Evolutionary conservation across 2,797 vertebrate genomes (phyloP), one percentile per base, ranked within the genome.

Genomic region (Microchirus variegatus): DNA sequence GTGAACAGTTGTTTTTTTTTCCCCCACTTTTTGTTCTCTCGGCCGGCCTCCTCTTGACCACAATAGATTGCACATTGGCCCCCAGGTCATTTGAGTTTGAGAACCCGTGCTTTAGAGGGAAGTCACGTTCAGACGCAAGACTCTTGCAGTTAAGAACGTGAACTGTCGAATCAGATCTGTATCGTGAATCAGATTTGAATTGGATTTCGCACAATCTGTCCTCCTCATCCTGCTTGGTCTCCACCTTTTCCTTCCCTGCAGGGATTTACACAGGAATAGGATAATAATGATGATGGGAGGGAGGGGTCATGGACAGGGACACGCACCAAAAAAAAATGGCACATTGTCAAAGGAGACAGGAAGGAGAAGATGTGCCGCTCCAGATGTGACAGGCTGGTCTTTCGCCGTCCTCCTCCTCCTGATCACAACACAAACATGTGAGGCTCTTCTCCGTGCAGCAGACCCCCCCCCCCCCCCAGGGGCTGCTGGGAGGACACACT

Each of bases 341-440:
- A 54, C 67, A 64, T n/a, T 37, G 12, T 55, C 59, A 70, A 61
- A 73, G 36, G 8, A 47, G 8, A 38, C 46, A 55, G 49, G 62
- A 18, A 9, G 54, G 68, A 45, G 49, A 69, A 53, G 60, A 52
- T 31, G 56, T 67, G 57, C 60, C 67, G 12, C 5, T 53, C 12
- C 66, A 72, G 69, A 61, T 41, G 17, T 63, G 66, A 58, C 10
- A 15, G 53, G 19, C 36, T 52, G 72, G 74, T 60, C 64, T 18
- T 9, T 68, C 51, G 45, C 14, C 46, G 55, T 40, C 73, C 56
- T 67, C 56, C 53, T 17, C 40, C 49, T 47, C 41, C 0, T 76
- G 81, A 86, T 77, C 80, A 77, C 81, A 87, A 80, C 80, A 85
- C 69, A 69, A 80, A 77, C 87, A 88, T 88, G 84, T 87, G 88